These are phyloP conservation scores for Caiman crocodilus DNA, from an alignment of 2,797 vertebrate species.

Conservation along the genomic window DNA sequence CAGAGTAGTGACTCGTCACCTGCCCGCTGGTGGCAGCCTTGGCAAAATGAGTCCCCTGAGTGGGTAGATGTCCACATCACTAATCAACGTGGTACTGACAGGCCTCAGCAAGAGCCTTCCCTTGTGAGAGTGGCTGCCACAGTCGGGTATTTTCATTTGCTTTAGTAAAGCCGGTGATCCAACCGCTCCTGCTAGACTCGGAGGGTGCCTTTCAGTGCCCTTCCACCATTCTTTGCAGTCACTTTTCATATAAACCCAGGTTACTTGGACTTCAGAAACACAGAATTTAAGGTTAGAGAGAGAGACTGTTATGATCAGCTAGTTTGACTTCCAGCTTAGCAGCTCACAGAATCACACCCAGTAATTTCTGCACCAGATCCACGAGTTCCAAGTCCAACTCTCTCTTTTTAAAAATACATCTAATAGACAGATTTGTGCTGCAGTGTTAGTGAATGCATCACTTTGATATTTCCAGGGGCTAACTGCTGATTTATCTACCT, in stretches of 20 bases:
- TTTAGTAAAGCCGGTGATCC: neutral
- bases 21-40: neutral
- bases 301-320: neutral
- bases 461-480: neutral
- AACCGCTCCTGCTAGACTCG: neutral
- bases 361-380: neutral
- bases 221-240: neutral
- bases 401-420: neutral
- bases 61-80: neutral
- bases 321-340: neutral
- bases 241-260: neutral
- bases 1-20: neutral
- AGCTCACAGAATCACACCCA: neutral
- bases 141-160: neutral
- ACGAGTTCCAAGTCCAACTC: neutral
- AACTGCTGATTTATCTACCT: neutral
- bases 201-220: neutral
- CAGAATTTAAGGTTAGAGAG: neutral
- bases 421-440: neutral
- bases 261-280: neutral
- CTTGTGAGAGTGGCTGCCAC: neutral
- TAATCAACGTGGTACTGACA: neutral
- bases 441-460: neutral
- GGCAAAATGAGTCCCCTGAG: neutral
- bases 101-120: too few relatives aligned